These are phyloP conservation scores for Labeo calbasu DNA, from an alignment of 2,797 vertebrate genomes.

Conservation along the genomic window DNA sequence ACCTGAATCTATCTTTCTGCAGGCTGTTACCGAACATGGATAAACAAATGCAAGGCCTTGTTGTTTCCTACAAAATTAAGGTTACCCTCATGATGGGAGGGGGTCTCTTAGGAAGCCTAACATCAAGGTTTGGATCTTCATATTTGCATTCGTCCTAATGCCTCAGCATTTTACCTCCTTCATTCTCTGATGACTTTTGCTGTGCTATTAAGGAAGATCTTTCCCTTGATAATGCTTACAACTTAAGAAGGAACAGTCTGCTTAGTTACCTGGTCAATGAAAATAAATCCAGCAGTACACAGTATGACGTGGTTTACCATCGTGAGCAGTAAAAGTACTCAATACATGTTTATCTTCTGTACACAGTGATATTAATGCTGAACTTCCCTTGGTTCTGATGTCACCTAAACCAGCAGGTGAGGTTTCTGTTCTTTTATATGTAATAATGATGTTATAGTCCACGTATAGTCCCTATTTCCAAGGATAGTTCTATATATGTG, in stretches of 20 bases:
- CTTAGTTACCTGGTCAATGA: neutral
- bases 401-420: slow-evolving; percentile 87
- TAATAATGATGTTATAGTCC: neutral
- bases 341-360: slow-evolving; percentile 41
- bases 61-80: slow-evolving; percentile 91
- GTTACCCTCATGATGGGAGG: slow-evolving; percentile 83
- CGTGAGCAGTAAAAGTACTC: neutral
- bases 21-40: slow-evolving; percentile 82
- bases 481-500: neutral
- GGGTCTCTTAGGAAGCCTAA: slow-evolving; percentile 87
- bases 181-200: neutral
- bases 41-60: slow-evolving; percentile 87
- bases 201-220: neutral
- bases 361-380: slow-evolving; percentile 81
- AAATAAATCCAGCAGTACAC: neutral
- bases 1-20: slow-evolving; percentile 6
- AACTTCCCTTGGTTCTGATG: slow-evolving; percentile 87
- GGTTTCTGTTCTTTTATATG: slow-evolving; percentile 24
- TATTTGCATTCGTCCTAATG: slow-evolving; percentile 2
- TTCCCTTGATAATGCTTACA: neutral
- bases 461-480: neutral
- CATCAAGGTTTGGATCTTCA: slow-evolving; percentile 79
- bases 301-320: neutral
- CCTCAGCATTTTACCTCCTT: neutral
- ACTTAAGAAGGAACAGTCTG: neutral